Evolutionary conservation across 2,888 invertebrate species (phyloP), one percentile per base, ranked within the genome.

Genomic region (Tipula lateralis): DNA sequence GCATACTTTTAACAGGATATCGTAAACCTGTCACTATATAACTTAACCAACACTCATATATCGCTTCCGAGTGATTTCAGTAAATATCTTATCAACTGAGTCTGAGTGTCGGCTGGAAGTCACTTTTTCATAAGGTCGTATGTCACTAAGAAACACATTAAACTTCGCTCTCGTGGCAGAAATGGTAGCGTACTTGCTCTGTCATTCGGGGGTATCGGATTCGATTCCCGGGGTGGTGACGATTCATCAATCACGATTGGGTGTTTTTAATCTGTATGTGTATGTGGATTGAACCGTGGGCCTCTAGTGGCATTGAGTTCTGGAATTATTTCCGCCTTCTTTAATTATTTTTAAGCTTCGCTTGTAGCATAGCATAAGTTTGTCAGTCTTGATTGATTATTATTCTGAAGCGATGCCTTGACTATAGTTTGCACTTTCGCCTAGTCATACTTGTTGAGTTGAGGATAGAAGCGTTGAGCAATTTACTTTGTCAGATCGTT

Each of bases 61-160:
- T 98, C 98, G 32, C 95, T 93, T 83, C 96, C 96, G 83, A 96
- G 90, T 0, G 96, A 94, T 90, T 96, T 96, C 34, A 98, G 90
- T 81, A 98, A 91, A 91, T 98, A 97, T 89, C 96, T 97, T 0
- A 93, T 91, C 86, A 97, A 91, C 85, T 94, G 93, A 0, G 90
- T 86, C 89, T 96, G 96, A 29, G 93, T 91, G 85, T 93, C 93
- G 83, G 90, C 88, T 0, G 94, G 91, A 16, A 95, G 91, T 12
- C 92, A 88, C 88, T 92, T 96, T 96, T 87, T 96, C 95, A 89
- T 95, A 96, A 39, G 96, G 90, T 87, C 95, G 93, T 36, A 96
- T 93, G 88, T 96, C 95, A 86, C 93, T 93, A 9, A 95, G 90
- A 84, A 96, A 90, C 84, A 94, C 92, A 88, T 96, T 96, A 2